These are phyloP conservation scores for Heliopora coerulea DNA, from an alignment of 92 coral and sea anemone species.

Conservation along the genomic window DNA sequence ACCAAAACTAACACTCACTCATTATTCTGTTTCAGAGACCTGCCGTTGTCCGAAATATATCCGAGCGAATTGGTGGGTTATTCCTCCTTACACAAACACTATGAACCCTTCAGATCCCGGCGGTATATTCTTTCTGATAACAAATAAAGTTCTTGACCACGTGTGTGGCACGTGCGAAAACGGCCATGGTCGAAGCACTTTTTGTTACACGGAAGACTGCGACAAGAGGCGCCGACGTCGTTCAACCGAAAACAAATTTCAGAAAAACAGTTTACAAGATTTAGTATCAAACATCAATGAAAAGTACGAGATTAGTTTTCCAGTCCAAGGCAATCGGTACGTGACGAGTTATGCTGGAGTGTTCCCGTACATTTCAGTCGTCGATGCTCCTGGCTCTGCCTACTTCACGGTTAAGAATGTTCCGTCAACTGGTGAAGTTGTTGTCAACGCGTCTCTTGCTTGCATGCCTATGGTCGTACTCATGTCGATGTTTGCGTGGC, in stretches of 20 bases:
- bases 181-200: slow-evolving; percentile 56
- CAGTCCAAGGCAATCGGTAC: slow-evolving; percentile 54
- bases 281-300: slow-evolving; percentile 53
- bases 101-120: slow-evolving; percentile 40
- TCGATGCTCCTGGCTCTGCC: slow-evolving; percentile 74
- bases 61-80: slow-evolving; percentile 58
- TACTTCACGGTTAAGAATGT: slow-evolving; percentile 46
- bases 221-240: slow-evolving; percentile 17
- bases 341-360: slow-evolving; percentile 57
- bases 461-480: slow-evolving; percentile 54
- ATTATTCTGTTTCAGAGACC: slow-evolving; percentile 50
- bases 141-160: slow-evolving; percentile 45
- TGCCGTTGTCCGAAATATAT: slow-evolving; percentile 61
- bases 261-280: slow-evolving; percentile 44
- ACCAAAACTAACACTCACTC: no score
- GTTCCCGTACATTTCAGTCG: slow-evolving; percentile 61
- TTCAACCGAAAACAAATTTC: slow-evolving; percentile 3
- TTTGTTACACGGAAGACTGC: slow-evolving; percentile 22
- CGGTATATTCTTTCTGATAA: slow-evolving; percentile 62
- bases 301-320: slow-evolving; percentile 61
- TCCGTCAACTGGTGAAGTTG: slow-evolving; percentile 23
- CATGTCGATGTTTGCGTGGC: slow-evolving; percentile 30
- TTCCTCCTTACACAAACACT: slow-evolving; percentile 61
- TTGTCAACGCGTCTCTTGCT: slow-evolving; percentile 20
- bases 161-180: slow-evolving; percentile 64